Evolutionary conservation across 2,888 invertebrate genomes (phyloP), one percentile per base, ranked within the genome.

Genomic region (Diabrotica balteata): DNA sequence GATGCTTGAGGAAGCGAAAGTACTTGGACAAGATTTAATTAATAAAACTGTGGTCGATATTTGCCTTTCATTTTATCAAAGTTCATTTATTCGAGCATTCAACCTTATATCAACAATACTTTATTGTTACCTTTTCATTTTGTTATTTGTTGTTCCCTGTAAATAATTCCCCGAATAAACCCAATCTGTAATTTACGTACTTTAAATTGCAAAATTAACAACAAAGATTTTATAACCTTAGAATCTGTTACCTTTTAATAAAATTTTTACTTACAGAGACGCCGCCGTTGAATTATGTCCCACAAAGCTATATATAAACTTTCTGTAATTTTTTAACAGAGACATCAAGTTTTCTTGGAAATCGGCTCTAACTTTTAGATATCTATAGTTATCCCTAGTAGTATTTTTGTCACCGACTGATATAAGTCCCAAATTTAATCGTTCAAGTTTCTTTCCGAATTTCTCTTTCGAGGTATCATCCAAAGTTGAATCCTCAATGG

Each of bases 381-480:
- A 7, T 43, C 47, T 62, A 52, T 68, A 66, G 50, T 68, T 66
- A 42, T 57, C 49, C n/a, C 50, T 55, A 3, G 66, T 63, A 1
- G 49, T 10, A 10, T 64, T 62, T n/a, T 44, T 53, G 43, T 68
- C 66, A 11, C 64, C 64, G 2, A 59, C 50, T n/a, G 66, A 61
- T 32, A 70, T 66, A 11, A 70, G 11, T 47, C 68, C 72, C 44
- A 72, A 54, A 46, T 57, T 52, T 44, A 72, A 50, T 9, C 43
- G 22, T n/a, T 62, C 11, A 9, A 72, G 22, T 57, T 70, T 70
- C 8, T 61, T 49, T 9, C 17, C n/a, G 44, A 70, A 59, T 7
- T 52, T 55, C 10, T 50, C 46, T 17, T 68, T 72, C 1, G 62
- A 49, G 6, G 6, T 7, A 0, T 66, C 64, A 7, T 66, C 59